Evolutionary conservation across 2,797 vertebrate genomes (phyloP).

Genomic region (Lemur catta): DNA sequence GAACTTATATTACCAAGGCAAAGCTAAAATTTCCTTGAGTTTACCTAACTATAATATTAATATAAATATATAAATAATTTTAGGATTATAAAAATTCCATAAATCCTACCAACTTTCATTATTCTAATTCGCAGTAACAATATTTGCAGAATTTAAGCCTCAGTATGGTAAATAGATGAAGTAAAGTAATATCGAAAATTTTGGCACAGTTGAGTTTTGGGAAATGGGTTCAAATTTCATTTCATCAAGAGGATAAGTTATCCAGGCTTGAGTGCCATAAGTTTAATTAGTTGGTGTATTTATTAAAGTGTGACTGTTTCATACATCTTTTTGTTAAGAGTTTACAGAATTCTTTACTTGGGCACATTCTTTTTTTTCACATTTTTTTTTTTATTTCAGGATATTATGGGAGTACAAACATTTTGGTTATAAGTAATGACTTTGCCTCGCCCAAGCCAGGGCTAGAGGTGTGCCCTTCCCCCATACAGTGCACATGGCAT

Average conservation of each 20-base stretch:
- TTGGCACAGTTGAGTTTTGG: background rate
- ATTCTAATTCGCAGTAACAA: background rate
- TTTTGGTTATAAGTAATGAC: no score
- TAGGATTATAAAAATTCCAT: background rate
- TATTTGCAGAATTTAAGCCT: background rate
- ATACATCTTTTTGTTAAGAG: background rate
- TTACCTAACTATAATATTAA: background rate
- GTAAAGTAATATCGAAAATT: background rate
- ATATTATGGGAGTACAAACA: no score
- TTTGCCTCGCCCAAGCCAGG: no score
- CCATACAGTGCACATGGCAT: no score
- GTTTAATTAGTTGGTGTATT: slow-evolving; percentile 59
- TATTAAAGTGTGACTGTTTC: slow-evolving; percentile 53
- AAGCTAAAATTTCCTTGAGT: background rate
- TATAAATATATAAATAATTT: background rate
- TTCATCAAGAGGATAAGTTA: slow-evolving; percentile 1
- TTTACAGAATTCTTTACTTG: background rate
- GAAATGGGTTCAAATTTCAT: slow-evolving; percentile 9
- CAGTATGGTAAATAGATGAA: background rate
- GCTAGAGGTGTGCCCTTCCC: no score
- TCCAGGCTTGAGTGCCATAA: background rate
- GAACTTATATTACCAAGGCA: background rate
- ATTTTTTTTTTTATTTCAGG: no score
- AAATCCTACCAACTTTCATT: background rate
- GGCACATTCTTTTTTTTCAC: background rate